Percentiles rank a stretch among this genome's conserved stretches.
Evolutionary conservation across 2,888 invertebrate genomes (phyloP).

Genomic region (Chymomyza procnemis): DNA sequence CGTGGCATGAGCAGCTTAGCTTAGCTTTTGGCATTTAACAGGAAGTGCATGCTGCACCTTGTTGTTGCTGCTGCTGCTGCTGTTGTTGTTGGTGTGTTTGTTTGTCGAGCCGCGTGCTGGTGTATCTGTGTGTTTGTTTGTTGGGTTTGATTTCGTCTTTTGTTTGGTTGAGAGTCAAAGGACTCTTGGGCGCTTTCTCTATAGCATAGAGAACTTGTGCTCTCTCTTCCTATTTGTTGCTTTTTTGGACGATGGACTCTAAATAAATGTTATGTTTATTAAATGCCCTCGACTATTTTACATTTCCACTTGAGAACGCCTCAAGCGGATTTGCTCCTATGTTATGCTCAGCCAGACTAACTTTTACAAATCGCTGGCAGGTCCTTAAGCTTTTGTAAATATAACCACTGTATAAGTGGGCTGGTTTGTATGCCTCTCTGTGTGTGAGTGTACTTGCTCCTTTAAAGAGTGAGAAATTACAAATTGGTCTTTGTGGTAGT

Average conservation of each 20-base stretch:
- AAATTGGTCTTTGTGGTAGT: neutral
- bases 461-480: neutral
- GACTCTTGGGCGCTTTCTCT: slow-evolving; percentile 37
- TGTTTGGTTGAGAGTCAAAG: slow-evolving; percentile 41
- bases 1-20: neutral
- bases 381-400: neutral
- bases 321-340: neutral
- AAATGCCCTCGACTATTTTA: slow-evolving; percentile 46
- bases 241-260: slow-evolving; percentile 6
- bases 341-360: neutral
- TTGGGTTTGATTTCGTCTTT: slow-evolving; percentile 44
- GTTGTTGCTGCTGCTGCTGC: slow-evolving; percentile 17
- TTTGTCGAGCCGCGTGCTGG: neutral
- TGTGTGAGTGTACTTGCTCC: neutral
- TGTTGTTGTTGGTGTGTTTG: slow-evolving; percentile 23
- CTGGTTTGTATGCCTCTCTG: too few species aligned
- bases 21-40: slow-evolving; percentile 20
- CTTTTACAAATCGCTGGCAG: neutral
- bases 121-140: slow-evolving; percentile 14
- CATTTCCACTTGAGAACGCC: slow-evolving; percentile 36
- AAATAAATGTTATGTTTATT: slow-evolving; percentile 62
- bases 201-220: slow-evolving; percentile 21
- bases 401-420: neutral
- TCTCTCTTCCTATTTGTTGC: neutral
- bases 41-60: slow-evolving; percentile 48